phyloP scores from a whole-genome alignment of 2,797 vertebrate genomes.

The Acanthiza pusilla region DNA sequence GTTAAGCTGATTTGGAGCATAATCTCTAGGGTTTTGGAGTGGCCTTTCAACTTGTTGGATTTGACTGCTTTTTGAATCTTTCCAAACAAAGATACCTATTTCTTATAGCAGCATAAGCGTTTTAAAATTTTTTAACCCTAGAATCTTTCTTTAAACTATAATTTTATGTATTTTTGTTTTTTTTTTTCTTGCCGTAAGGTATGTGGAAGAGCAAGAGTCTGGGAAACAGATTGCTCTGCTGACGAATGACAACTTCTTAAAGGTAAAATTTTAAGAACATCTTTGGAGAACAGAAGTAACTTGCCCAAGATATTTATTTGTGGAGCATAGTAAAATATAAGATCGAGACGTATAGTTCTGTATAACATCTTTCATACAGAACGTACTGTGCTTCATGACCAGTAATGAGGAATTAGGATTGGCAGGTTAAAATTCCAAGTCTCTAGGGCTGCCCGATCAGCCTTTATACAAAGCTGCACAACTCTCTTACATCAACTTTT shows the following conservation, averaged over 20 bases:
- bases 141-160: neutral
- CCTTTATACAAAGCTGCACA: neutral
- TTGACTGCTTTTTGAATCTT: neutral
- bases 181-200: slow-evolving; percentile 72
- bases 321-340: neutral
- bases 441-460: neutral
- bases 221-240: slow-evolving; percentile 81
- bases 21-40: neutral
- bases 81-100: neutral
- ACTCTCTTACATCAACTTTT: neutral
- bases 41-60: neutral
- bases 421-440: neutral
- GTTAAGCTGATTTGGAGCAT: neutral
- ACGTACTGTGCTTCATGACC: neutral
- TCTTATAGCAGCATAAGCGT: neutral
- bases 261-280: slow-evolving; percentile 74
- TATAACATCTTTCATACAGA: neutral
- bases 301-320: neutral
- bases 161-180: neutral
- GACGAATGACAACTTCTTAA: slow-evolving; percentile 81
- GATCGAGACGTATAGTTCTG: neutral
- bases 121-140: neutral
- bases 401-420: neutral
- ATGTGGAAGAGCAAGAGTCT: slow-evolving; percentile 81
- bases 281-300: neutral